Conservation (phyloP, 1,140 invertebrate genomes). For the Planococcus citri region DNA sequence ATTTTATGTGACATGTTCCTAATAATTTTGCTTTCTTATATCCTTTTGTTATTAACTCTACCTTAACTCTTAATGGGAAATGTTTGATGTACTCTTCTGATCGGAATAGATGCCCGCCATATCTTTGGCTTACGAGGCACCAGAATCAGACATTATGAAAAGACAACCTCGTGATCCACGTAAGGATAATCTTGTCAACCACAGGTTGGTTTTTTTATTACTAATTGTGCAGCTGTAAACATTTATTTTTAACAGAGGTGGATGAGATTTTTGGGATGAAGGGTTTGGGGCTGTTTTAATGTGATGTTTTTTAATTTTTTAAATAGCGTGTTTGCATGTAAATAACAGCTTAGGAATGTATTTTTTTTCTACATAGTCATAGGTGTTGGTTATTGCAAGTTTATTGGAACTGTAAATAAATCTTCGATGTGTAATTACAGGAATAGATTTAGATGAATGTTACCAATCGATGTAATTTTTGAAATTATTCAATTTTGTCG, state of each 20-base stretch:
- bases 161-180: constrained; percentile 87
- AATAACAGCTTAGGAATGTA: constrained; percentile 2
- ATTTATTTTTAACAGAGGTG: not conserved
- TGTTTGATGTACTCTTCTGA: constrained; percentile 22
- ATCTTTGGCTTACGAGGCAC: constrained; percentile 94
- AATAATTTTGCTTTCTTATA: not conserved
- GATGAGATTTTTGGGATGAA: too few relatives aligned
- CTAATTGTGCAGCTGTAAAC: not conserved
- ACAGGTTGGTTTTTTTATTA: constrained; percentile 44
- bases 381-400: too few relatives aligned
- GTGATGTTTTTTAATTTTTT: not conserved
- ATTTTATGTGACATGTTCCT: not conserved
- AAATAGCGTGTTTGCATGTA: not conserved
- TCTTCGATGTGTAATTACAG: too few relatives aligned
- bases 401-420: too few relatives aligned
- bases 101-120: constrained; percentile 81
- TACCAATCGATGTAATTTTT: too few relatives aligned
- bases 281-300: not conserved
- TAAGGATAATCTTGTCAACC: constrained; percentile 96
- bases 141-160: constrained; percentile 99
- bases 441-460: too few relatives aligned
- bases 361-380: constrained; percentile 13
- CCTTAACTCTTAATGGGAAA: not conserved
- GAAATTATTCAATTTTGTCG: too few relatives aligned
- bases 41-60: not conserved